These are phyloP conservation scores for Oxyruncus cristatus DNA, from an alignment of 2,113 vertebrate species.

Conservation along the genomic window DNA sequence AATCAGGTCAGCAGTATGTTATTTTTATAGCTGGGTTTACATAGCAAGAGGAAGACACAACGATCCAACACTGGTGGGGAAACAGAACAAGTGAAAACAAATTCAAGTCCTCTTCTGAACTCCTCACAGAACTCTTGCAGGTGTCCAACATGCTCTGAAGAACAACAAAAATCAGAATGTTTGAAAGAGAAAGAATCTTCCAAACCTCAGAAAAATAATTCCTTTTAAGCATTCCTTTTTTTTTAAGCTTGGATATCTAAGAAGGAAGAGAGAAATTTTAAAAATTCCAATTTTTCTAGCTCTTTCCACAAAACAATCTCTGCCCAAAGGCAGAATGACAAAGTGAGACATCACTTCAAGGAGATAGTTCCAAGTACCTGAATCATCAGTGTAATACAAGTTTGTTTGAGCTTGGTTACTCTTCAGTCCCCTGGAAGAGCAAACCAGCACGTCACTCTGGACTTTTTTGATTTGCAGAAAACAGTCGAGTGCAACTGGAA, in stretches of 20 bases:
- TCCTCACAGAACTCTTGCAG: background rate
- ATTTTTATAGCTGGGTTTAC: background rate
- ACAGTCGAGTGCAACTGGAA: background rate
- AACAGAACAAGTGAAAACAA: background rate
- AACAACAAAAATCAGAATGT: background rate
- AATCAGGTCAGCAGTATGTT: background rate
- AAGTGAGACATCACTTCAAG: background rate
- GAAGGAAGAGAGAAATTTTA: background rate
- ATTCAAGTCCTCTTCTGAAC: background rate
- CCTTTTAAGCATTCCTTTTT: background rate
- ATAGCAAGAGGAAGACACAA: background rate
- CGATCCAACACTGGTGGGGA: accelerated
- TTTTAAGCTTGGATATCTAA: background rate
- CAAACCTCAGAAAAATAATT: background rate
- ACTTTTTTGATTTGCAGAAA: background rate
- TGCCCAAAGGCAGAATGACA: background rate
- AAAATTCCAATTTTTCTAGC: background rate
- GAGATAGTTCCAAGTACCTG: background rate
- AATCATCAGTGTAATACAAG: background rate
- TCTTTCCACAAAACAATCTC: background rate
- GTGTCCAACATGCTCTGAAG: background rate
- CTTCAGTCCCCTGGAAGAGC: background rate
- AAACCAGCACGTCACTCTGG: background rate
- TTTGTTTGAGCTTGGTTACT: background rate
- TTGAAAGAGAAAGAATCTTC: background rate